Base-by-base conservation (phyloP, 2,113 vertebrate genomes). In the Syrrhaptes paradoxus region DNA sequence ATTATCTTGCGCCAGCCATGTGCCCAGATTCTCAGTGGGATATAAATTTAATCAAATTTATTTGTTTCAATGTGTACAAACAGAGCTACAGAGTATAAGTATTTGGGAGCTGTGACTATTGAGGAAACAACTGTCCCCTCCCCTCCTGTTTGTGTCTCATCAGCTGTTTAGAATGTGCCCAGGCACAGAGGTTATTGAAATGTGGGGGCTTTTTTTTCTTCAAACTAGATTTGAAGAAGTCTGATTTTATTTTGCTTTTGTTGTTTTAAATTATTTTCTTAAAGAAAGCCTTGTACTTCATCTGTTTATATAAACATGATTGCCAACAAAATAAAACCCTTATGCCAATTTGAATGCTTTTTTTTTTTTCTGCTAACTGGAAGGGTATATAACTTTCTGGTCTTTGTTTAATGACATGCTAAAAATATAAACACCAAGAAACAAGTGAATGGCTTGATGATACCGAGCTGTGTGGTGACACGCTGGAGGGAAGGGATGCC, bases 191-290 rank as follows among this genome's bases (percentile, higher is more conserved):
- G 10, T 38, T 4, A 31, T 3, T 24, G 31, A 36, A 59, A 59
- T 15, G 10, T 4, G 3, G 0, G 3, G 7, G 8, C 17, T 41
- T 18, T 26, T 25, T n/a, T n/a, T n/a, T n/a, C n/a, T n/a, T n/a
- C 17, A 89, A 61, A 34, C 15, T 31, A 31, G 8, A 2, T 43
- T 34, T 48, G 8, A 72, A 72, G 24, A 77, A 57, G 14, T 57
- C 17, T 24, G 4, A 13, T 12, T 78, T 45, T 20, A 11, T 16
- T 70, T 68, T 62, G 13, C 4, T 21, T 65, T 79, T 54, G 6
- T 5, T 17, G 2, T 71, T 43, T 8, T 6, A 17, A 74, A 49
- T 20, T 22, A 36, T 34, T 63, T 65, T 58, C 3, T 46, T 67
- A 5, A 26, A 41, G 9, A 41, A 81, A 82, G 17, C 11, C 14